These are phyloP conservation scores for Pyrgus malvae DNA, from an alignment of 2,888 invertebrate species.

Conservation along the genomic window DNA sequence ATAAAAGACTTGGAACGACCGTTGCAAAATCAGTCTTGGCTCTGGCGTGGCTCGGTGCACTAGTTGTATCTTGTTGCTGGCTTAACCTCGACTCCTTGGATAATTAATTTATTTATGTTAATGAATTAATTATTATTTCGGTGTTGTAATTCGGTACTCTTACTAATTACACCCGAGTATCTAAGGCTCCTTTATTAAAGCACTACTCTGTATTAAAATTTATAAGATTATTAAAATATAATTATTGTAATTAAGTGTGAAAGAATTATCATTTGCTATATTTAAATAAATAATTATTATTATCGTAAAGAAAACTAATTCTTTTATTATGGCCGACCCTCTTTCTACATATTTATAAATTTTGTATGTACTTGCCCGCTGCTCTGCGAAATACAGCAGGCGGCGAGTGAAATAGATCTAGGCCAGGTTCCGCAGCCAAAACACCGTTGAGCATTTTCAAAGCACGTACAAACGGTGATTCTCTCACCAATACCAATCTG, in stretches of 20 bases:
- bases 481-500: no score
- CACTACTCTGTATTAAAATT: no score
- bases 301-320: no score
- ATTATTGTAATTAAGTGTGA: no score
- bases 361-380: no score
- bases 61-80: constrained; percentile 2
- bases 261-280: no score
- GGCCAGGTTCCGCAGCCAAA: no score
- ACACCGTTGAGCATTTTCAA: no score
- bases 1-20: not conserved
- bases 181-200: not conserved
- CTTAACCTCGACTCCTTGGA: constrained; percentile 6
- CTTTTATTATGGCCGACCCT: not conserved
- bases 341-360: constrained; percentile 9
- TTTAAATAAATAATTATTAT: not conserved
- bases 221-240: no score
- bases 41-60: constrained; percentile 7
- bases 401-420: no score
- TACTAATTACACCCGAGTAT: not conserved
- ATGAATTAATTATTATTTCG: constrained; percentile 1
- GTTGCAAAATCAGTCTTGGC: not conserved
- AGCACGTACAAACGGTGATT: no score
- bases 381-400: no score
- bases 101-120: constrained; percentile 4
- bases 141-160: not conserved